Evolutionary conservation across 1,140 invertebrate species (phyloP).

Genomic region (Zophobas morio): DNA sequence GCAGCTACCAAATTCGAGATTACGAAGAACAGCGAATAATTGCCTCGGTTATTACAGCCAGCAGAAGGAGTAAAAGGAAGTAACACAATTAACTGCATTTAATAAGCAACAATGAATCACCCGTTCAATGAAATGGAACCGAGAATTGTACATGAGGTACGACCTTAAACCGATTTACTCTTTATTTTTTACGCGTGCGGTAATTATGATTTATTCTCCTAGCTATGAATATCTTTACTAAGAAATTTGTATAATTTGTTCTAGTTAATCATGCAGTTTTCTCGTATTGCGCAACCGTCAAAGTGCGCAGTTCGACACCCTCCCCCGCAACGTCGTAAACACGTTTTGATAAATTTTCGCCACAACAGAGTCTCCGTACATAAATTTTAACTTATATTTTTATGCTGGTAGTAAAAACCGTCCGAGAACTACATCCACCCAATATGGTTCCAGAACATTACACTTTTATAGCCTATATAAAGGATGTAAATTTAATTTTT

Average conservation of each 20-base stretch:
- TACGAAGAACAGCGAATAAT: conserved; percentile 4
- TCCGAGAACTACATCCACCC: conserved; percentile 44
- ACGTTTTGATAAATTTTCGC: conserved; percentile 17
- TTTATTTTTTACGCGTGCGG: conserved; percentile 9
- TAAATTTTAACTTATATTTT: conserved; percentile 40
- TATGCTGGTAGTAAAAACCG: conserved; percentile 33
- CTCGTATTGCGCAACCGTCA: conserved; percentile 19
- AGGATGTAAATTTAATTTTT: conserved; percentile 38
- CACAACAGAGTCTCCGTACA: conserved; percentile 9
- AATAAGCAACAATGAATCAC: conserved; percentile 49
- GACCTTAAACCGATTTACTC: conserved; percentile 46
- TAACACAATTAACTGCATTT: conserved; percentile 43
- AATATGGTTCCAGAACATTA: conserved; percentile 50
- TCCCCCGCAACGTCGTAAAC: too few relatives aligned
- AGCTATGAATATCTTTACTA: conserved; percentile 37
- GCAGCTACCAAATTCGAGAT: neutral
- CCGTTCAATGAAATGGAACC: conserved; percentile 51
- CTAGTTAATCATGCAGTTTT: conserved; percentile 33
- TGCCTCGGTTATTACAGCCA: conserved; percentile 17
- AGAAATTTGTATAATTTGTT: conserved; percentile 43
- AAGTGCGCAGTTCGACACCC: conserved; percentile 5
- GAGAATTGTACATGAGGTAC: conserved; percentile 41
- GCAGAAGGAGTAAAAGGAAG: conserved; percentile 49
- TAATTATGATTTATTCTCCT: conserved; percentile 51
- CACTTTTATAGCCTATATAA: conserved; percentile 53